A percentile compares a stretch with the other conserved stretches of the same genome.
Evolutionary conservation across 2,113 vertebrate species (phyloP).

Genomic region (Chauna torquata): DNA sequence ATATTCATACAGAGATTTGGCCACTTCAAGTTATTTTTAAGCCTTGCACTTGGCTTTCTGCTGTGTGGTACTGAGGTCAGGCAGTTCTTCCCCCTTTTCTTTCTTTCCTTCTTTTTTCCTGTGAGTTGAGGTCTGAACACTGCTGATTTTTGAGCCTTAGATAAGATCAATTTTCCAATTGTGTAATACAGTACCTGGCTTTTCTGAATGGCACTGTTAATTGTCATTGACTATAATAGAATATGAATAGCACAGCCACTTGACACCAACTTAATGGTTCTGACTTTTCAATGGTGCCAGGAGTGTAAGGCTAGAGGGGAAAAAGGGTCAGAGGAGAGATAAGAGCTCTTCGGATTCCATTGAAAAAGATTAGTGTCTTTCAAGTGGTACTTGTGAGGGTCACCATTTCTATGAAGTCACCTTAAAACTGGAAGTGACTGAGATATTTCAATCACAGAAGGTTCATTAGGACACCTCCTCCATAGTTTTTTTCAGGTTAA

Average conservation of each 20-base stretch:
- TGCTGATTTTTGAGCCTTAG: slow-evolving; percentile 40
- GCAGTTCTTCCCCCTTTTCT: not conserved
- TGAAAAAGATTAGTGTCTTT: slow-evolving; percentile 60
- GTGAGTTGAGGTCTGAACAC: not conserved
- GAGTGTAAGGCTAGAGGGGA: slow-evolving; percentile 59
- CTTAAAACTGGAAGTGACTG: slow-evolving; percentile 55
- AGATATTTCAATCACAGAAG: slow-evolving; percentile 15
- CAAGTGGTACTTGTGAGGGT: slow-evolving; percentile 40
- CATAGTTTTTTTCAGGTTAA: not conserved
- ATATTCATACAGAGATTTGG: not conserved
- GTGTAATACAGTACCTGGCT: slow-evolving; percentile 79
- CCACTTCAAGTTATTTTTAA: not conserved
- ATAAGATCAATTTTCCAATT: slow-evolving; percentile 76
- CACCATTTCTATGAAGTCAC: slow-evolving; percentile 59
- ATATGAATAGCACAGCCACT: slow-evolving; percentile 84
- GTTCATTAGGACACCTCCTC: not conserved
- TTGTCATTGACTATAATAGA: slow-evolving; percentile 89
- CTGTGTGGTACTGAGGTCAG: not conserved
- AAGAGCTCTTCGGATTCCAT: slow-evolving; percentile 62
- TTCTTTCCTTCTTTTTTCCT: not conserved
- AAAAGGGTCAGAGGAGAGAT: slow-evolving; percentile 63
- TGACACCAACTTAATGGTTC: slow-evolving; percentile 84
- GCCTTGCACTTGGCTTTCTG: not conserved
- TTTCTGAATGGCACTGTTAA: slow-evolving; percentile 86
- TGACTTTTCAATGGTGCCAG: slow-evolving; percentile 76